Percentiles rank a stretch among this genome's conserved stretches.
Evolutionary conservation across 2,888 invertebrate genomes (phyloP).

Genomic region (Amphipyra tragopoginis): DNA sequence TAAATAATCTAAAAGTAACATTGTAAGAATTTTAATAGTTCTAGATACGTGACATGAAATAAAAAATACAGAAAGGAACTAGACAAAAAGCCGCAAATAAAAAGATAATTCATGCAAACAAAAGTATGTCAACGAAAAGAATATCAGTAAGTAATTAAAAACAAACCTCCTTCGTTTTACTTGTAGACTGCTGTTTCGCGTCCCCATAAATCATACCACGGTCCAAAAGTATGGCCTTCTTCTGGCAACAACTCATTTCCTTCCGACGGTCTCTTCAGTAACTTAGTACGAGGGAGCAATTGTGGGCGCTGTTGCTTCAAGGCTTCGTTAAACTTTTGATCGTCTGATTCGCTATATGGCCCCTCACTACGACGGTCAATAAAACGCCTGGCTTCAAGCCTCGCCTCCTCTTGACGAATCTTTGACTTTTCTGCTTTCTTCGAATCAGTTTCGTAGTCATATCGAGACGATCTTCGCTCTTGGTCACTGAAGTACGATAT

Average conservation of each 20-base stretch:
- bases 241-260: constrained; percentile 86
- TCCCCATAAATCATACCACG: constrained; percentile 97
- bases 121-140: constrained; percentile 39
- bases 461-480: constrained; percentile 80
- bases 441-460: constrained; percentile 88
- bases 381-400: constrained; percentile 82
- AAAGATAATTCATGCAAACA: constrained; percentile 33
- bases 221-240: constrained; percentile 94
- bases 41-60: constrained; percentile 21
- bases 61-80: constrained; percentile 18
- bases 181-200: constrained; percentile 92
- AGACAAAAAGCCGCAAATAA: constrained; percentile 46
- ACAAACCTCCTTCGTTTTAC: constrained; percentile 76
- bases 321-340: constrained; percentile 89
- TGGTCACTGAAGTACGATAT: constrained; percentile 87
- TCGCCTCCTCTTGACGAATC: constrained; percentile 85
- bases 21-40: background rate
- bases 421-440: constrained; percentile 88
- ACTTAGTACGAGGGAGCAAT: constrained; percentile 92
- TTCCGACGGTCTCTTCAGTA: constrained; percentile 90
- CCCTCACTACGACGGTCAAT: constrained; percentile 82
- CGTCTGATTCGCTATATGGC: constrained; percentile 87
- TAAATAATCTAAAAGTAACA: background rate
- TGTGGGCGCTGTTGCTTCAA: constrained; percentile 88
- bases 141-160: constrained; percentile 59